Base-by-base conservation (phyloP, 2,888 invertebrate species). In the Tipula vernalis region DNA sequence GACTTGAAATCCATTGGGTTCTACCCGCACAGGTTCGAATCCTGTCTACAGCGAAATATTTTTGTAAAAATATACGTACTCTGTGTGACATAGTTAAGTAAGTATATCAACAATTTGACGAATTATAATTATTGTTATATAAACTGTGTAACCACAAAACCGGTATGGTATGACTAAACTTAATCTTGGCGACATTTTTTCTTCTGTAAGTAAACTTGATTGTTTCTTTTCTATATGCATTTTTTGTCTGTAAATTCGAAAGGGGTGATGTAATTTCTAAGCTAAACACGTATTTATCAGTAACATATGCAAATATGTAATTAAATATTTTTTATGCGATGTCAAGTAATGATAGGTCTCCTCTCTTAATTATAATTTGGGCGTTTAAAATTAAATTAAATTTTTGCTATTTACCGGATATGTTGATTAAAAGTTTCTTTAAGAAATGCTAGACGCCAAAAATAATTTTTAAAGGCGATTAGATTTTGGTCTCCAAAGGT, bases 1-100 rank as follows among this genome's bases (percentile, higher is more conserved):
- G 44, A 86, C 86, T 86, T 86, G 86, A 47, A 86, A 86, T 86
- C 86, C 47, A 47, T 86, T 86, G 86, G 44, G 86, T 86, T 86
- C 5, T 86, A 28, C 47, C 44, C 86, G 86, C 86, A 86, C 47
- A 86, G 47, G 86, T 86, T 86, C 86, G 36, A 86, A 86, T 86
- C 47, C 47, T 86, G 47, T 86, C 86, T 71, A 71, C 71, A 71
- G 18, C 28, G 28, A 10, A 10, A 1, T 5, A 57, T 71, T 28
- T 71, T 71, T 71, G 44, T 10, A 44, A 12, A 10, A 44, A 10
- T 44, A 3, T 8, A 12, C 10, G 6, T 44, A 44, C 41, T 28
- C n/a, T 39, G 3, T 6, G 39, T 39, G 6, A 44, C 44, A 44
- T 44, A 44, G 3, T 44, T 12, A 5, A 42, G 10, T 39, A 2